These are phyloP conservation scores for Calycopis cecrops DNA, from an alignment of 1,140 invertebrate genomes.

Conservation along the genomic window DNA sequence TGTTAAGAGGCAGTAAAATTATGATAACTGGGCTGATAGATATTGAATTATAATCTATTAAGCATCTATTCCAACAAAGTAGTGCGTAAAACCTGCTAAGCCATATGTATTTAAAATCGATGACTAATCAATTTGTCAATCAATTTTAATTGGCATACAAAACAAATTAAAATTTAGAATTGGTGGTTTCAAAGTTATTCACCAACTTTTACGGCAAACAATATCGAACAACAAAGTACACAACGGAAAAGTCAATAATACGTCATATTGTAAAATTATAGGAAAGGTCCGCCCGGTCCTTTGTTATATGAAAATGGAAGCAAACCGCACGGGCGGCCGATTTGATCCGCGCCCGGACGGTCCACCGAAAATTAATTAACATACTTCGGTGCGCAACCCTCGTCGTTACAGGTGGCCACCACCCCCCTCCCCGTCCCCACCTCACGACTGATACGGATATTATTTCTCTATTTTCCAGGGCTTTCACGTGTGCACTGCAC, in stretches of 20 bases:
- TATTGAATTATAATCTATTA: no score
- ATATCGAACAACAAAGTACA: background rate
- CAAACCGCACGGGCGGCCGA: conserved; percentile 56
- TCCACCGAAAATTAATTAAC: conserved; percentile 73
- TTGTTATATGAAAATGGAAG: conserved; percentile 60
- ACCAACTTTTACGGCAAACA: background rate
- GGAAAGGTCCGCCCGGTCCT: conserved; percentile 47
- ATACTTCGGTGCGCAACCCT: conserved; percentile 67
- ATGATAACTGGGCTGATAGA: no score
- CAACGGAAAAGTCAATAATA: conserved; percentile 12
- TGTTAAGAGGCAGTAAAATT: no score
- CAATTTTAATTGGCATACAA: no score
- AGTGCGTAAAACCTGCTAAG: no score
- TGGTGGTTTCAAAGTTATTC: no score
- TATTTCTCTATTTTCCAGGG: conserved; percentile 45
- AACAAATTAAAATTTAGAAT: no score
- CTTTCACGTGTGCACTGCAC: conserved; percentile 27
- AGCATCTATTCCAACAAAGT: no score
- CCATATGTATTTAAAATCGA: no score
- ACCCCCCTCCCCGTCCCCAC: conserved; percentile 22
- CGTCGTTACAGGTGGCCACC: conserved; percentile 46
- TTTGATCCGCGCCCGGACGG: conserved; percentile 57
- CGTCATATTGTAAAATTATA: conserved; percentile 32
- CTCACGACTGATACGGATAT: conserved; percentile 39
- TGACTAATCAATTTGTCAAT: no score